Conservation (phyloP, 2,888 invertebrate species). For the Cephonodes hylas region DNA sequence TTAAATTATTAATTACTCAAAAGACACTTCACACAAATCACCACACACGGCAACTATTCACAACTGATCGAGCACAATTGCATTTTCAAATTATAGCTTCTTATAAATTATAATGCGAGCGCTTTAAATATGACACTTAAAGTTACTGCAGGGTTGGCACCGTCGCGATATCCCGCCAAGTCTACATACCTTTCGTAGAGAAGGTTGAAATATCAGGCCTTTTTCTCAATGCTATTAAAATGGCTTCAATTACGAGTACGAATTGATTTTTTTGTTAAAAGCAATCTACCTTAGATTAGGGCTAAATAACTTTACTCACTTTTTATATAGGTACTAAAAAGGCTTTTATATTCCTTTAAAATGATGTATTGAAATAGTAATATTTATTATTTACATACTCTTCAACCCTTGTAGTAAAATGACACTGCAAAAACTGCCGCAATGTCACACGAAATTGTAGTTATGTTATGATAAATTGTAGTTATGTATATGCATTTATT, state of each 20-base stretch:
- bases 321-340: too few species aligned
- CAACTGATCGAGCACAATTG: constrained; percentile 4
- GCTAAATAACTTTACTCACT: too few species aligned
- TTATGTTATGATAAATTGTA: too few species aligned
- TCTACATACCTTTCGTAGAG: neutral
- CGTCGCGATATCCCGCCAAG: neutral
- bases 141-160: constrained; percentile 15
- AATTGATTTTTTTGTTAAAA: too few species aligned
- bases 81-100: constrained; percentile 11
- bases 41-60: constrained; percentile 5
- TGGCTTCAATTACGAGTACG: neutral
- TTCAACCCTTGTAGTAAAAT: too few species aligned
- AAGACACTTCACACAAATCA: constrained; percentile 1
- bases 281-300: too few species aligned
- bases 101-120: constrained; percentile 15
- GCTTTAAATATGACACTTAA: constrained; percentile 34
- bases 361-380: too few species aligned
- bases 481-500: too few species aligned
- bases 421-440: too few species aligned
- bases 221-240: neutral
- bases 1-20: neutral
- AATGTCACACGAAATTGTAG: too few species aligned
- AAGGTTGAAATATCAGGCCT: neutral
- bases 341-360: too few species aligned
- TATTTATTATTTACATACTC: too few species aligned